These are phyloP conservation scores for Belgica antarctica DNA, from an alignment of 2,888 invertebrate genomes.

Conservation along the genomic window DNA sequence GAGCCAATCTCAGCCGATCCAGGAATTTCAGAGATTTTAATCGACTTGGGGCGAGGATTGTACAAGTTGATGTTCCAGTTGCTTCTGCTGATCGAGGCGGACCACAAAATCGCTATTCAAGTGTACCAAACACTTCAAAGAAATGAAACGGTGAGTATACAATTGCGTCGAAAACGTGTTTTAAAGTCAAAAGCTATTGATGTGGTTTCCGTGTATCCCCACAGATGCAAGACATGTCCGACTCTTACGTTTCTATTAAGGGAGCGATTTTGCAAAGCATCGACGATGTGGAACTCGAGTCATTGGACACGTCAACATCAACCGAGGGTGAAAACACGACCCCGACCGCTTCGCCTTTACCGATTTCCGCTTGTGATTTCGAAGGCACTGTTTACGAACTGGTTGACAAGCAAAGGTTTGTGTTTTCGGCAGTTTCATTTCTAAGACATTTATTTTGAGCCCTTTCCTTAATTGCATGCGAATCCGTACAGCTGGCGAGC, in stretches of 20 bases:
- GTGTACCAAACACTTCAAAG: slow-evolving; percentile 60
- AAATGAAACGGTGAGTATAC: slow-evolving; percentile 58
- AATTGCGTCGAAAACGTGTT: not conserved
- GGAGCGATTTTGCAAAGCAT: slow-evolving; percentile 60
- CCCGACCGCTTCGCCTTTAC: slow-evolving; percentile 61
- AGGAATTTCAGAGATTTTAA: slow-evolving; percentile 67
- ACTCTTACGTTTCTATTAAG: slow-evolving; percentile 61
- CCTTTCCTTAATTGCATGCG: not conserved
- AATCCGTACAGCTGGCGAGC: slow-evolving; percentile 64
- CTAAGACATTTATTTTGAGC: slow-evolving; percentile 56
- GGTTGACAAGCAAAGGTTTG: slow-evolving; percentile 49
- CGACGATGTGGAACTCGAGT: slow-evolving; percentile 61
- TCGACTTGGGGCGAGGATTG: slow-evolving; percentile 81
- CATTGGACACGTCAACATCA: slow-evolving; percentile 54
- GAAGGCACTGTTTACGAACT: slow-evolving; percentile 52
- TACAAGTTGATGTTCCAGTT: slow-evolving; percentile 93
- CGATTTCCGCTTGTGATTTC: slow-evolving; percentile 53
- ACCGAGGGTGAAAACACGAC: slow-evolving; percentile 65
- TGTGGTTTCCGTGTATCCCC: slow-evolving; percentile 46
- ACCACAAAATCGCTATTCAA: slow-evolving; percentile 76
- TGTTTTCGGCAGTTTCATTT: slow-evolving; percentile 53
- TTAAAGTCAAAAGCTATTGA: not conserved
- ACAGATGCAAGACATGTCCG: slow-evolving; percentile 64
- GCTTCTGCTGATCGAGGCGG: slow-evolving; percentile 80
- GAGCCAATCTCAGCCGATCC: slow-evolving; percentile 56